Evolutionary conservation across 2,797 vertebrate species (phyloP).

Genomic region (Aphelocoma californica): DNA sequence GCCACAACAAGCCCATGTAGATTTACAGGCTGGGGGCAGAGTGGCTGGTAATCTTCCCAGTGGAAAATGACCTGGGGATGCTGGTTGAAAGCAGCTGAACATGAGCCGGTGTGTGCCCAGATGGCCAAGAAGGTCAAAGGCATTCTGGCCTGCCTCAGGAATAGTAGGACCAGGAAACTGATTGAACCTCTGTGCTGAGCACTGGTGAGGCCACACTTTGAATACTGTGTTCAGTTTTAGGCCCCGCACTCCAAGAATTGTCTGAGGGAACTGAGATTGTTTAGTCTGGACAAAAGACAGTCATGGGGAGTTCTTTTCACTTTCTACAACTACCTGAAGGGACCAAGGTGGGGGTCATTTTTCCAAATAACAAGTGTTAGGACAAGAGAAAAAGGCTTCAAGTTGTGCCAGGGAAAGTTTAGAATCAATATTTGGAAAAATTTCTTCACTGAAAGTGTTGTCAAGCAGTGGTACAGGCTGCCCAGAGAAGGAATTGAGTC

Average conservation of each 20-base stretch:
- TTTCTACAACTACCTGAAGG: not conserved
- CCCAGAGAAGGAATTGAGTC: not conserved
- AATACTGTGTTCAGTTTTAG: not conserved
- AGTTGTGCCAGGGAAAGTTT: not conserved
- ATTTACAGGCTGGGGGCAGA: not conserved
- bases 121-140: not conserved
- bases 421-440: not conserved
- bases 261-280: not conserved
- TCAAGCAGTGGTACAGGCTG: not conserved
- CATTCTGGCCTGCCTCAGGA: not conserved
- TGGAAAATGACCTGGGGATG: not conserved
- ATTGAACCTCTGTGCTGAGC: rapidly evolving
- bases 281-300: not conserved
- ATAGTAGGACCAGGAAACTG: not conserved
- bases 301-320: not conserved
- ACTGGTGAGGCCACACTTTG: rapidly evolving
- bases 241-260: not conserved
- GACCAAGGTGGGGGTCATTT: not conserved
- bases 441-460: not conserved
- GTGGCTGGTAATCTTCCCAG: not conserved
- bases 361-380: not conserved
- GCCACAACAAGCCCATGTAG: not conserved
- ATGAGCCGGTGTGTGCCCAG: not conserved
- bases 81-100: not conserved
- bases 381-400: not conserved